These are phyloP conservation scores for Xanthia icteritia DNA, from an alignment of 2,888 invertebrate species.

Conservation along the genomic window DNA sequence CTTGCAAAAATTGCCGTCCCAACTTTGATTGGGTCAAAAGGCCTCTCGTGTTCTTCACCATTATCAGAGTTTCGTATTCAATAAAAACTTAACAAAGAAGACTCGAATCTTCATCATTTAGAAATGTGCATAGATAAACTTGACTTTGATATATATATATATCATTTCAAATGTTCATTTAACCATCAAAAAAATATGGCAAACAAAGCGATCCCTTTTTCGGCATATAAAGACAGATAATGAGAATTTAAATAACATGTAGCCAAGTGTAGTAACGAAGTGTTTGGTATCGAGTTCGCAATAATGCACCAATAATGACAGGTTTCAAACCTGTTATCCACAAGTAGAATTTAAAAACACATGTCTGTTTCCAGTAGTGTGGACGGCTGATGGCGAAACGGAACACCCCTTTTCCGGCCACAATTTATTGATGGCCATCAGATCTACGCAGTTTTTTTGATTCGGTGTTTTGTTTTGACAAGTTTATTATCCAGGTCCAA, in stretches of 20 bases:
- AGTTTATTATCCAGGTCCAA: constrained; percentile 18
- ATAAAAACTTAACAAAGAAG: neutral
- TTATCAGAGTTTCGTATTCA: neutral
- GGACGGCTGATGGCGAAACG: constrained; percentile 26
- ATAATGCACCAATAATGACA: constrained; percentile 65
- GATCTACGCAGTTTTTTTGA: constrained; percentile 1
- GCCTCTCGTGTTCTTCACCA: neutral
- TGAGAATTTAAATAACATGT: constrained; percentile 42
- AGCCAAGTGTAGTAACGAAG: constrained; percentile 24
- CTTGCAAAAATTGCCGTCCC: neutral
- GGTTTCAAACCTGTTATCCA: constrained; percentile 46
- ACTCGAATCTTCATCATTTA: neutral
- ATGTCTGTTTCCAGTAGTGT: constrained; percentile 38
- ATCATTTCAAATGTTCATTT: constrained; percentile 3
- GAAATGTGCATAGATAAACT: neutral
- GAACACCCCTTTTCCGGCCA: constrained; percentile 50
- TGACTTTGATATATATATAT: neutral
- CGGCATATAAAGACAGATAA: constrained; percentile 22
- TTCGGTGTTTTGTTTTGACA: constrained; percentile 15
- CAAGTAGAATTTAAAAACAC: constrained; percentile 48
- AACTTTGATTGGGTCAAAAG: neutral
- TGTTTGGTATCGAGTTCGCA: constrained; percentile 40
- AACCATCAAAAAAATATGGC: neutral
- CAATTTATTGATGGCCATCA: constrained; percentile 35
- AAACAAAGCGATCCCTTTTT: constrained; percentile 12